A percentile compares a stretch with the other conserved stretches of the same genome.
phyloP scores from a whole-genome alignment of 1,140 invertebrate species.

The Drosophila ironensis region DNA sequence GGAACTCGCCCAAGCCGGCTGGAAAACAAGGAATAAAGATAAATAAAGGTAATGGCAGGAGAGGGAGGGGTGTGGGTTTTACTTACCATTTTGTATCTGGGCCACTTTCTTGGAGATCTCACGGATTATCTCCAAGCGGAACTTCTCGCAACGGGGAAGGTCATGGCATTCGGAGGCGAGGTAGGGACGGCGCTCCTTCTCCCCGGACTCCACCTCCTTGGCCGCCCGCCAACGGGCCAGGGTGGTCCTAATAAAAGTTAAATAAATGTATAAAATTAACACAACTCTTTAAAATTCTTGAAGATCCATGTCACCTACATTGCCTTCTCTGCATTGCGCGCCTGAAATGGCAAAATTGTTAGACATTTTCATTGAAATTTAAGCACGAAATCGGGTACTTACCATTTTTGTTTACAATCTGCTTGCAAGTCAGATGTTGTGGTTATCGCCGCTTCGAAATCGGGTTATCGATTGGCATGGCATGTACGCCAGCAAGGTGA shows the following conservation, averaged over 20 bases:
- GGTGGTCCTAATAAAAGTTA: constrained; percentile 89
- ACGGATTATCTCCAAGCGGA: constrained; percentile 96
- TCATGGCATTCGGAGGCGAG: constrained; percentile 96
- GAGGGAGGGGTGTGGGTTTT: neutral
- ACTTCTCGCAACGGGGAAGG: constrained; percentile 95
- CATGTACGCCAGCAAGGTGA: too few species aligned
- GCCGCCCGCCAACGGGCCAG: constrained; percentile 97
- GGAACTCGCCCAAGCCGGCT: constrained; percentile 98
- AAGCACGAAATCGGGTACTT: constrained; percentile 28
- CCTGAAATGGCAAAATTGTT: constrained; percentile 81
- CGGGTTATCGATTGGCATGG: too few species aligned
- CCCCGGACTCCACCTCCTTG: constrained; percentile 92
- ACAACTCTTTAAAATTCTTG: too few species aligned
- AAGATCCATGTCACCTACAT: constrained; percentile 86
- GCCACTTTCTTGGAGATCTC: constrained; percentile 99
- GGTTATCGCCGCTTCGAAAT: too few species aligned
- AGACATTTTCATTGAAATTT: constrained; percentile 3
- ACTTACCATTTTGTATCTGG: constrained; percentile 96
- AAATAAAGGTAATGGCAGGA: neutral
- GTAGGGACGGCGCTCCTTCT: constrained; percentile 93
- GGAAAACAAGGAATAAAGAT: neutral
- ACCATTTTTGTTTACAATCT: constrained; percentile 62
- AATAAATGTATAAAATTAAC: neutral
- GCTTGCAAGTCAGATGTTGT: too few species aligned
- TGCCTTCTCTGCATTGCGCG: constrained; percentile 92